Conservation (phyloP, 2,113 vertebrate genomes). For the Calyptomena viridis region DNA sequence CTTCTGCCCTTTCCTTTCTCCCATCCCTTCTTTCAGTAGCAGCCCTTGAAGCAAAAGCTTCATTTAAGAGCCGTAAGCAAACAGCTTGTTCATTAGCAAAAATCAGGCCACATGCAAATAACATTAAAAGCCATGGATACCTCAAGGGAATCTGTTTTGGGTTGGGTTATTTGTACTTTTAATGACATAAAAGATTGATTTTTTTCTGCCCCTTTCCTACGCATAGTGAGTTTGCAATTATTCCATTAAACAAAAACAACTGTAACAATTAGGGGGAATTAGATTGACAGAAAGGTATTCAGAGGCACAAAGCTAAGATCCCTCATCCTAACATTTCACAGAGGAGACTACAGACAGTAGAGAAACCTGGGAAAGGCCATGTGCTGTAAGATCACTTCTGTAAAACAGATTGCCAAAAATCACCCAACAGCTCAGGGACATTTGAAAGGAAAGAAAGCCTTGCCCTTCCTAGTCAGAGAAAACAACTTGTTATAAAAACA, state of each 20-base stretch:
- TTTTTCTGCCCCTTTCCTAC: not conserved
- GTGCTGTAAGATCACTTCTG: not conserved
- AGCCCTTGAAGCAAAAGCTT: not conserved
- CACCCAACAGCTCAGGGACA: not conserved
- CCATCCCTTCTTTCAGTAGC: not conserved
- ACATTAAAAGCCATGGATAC: conserved; percentile 28
- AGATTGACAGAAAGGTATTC: not conserved
- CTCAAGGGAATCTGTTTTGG: not conserved
- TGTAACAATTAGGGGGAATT: not conserved
- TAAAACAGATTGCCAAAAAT: not conserved
- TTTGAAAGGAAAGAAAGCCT: not conserved
- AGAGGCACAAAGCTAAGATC: not conserved
- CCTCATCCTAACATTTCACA: not conserved
- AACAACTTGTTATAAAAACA: not conserved
- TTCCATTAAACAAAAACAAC: not conserved
- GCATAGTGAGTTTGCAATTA: not conserved
- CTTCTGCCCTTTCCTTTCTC: not conserved
- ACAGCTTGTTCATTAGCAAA: conserved; percentile 23
- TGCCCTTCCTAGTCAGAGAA: not conserved
- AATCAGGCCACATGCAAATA: conserved; percentile 19
- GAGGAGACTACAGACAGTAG: not conserved
- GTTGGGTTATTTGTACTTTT: not conserved
- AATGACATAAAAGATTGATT: conserved; percentile 39
- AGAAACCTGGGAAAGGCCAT: not conserved
- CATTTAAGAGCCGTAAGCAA: conserved; percentile 23